Evolutionary conservation across 1,140 invertebrate species (phyloP), one percentile per base, ranked within the genome.

Genomic region (Leptopilina boulardi): DNA sequence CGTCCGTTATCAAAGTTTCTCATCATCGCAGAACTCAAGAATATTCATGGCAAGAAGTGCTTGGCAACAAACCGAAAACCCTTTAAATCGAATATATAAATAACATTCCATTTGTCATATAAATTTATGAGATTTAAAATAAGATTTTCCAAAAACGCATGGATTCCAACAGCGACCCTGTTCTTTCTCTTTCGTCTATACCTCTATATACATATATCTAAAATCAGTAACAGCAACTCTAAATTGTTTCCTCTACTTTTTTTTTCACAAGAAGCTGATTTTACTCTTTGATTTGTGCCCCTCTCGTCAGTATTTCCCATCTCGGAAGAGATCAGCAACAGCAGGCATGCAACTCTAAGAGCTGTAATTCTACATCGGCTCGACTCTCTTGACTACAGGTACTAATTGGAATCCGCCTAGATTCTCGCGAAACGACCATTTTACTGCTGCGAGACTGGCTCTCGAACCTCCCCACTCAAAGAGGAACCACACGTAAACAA

Each of bases 401-500:
- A 66, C 23, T 66, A 66, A 66, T 66, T 66, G 59, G 59, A 66
- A 66, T 66, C 59, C 59, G 59, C 59, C 59, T 66, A 66, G 59
- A 66, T 34, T 66, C 59, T 66, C 59, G 59, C 59, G 59, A 66
- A 66, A 66, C 59, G 59, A 66, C 26, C 42, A 75, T 70, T 70
- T 77, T 47, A 21, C 18, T 42, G 13, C 19, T 59, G 72, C n/a
- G n/a, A 18, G 44, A 70, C 41, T 66, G 56, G 23, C 38, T 21
- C 10, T 18, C 34, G 59, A 19, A 34, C 38, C 15, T n/a, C 19
- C 38, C 21, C 70, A 70, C 34, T 38, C 34, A 0, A 38, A 38
- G 10, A 47, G 15, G 71, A 56, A 76, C 42, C 70, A 73, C 70
- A 74, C 73, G 77, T 85, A 84, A 85, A 86, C 82, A 84, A 82